Evolutionary conservation across 2,113 vertebrate species (phyloP), one percentile per base, ranked within the genome.

Genomic region (Macrotus californicus): DNA sequence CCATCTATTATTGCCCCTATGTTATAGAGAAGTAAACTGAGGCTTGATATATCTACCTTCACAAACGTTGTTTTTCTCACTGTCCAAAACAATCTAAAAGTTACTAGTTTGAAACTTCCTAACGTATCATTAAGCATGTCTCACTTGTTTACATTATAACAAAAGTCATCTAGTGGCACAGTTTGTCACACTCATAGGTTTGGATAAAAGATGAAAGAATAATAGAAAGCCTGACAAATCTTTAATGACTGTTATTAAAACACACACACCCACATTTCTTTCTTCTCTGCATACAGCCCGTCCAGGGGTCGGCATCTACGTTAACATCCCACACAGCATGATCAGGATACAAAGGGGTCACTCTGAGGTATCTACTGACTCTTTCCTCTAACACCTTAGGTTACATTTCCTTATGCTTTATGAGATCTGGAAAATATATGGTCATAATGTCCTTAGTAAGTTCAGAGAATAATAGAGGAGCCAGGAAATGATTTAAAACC

Each of bases 401-500:
- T 95, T 85, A 43, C 15, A 81, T 88, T 22, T 84, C 31, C 31
- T 67, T 80, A 56, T 13, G 12, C 34, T 81, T 95, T 72, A 85
- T 73, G 36, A 61, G 61, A 88, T 79, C 87, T 88, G 86, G 77
- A 75, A 93, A 94, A 94, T 36, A 95, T 29, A 12, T 43, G 85
- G 69, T 15, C 34, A 64, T 72, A 87, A 54, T 88, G 41, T 79
- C 67, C 39, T 94, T 94, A 88, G 77, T 94, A 96, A 92, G 34
- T 93, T 86, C 86, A 95, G 80, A 84, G 43, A 93, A 95, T 79
- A 87, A 89, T 7, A 94, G 52, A 94, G 61, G 29, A 89, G 24
- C 21, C 87, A 96, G 50, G 77, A 59, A 36, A 48, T 89, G 89
- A 96, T 94, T 89, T 93, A 77, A 95, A 96, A 56, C 67, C 15